phyloP scores from a whole-genome alignment of 2,113 vertebrate genomes.

The Trematocara macrostoma region DNA sequence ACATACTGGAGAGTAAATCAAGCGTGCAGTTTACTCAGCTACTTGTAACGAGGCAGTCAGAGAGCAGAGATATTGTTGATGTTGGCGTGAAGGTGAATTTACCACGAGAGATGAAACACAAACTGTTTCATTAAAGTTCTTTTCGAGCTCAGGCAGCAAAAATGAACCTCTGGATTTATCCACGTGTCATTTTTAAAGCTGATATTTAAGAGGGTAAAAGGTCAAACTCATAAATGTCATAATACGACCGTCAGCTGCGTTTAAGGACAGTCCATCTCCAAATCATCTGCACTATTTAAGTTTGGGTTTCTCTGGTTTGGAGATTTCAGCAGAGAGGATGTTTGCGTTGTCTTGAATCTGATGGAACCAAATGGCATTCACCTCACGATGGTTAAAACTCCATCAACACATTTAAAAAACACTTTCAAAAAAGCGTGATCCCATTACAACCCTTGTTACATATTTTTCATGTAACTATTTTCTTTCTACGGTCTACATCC shows the following conservation, averaged over 20 bases:
- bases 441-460: neutral
- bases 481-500: neutral
- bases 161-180: neutral
- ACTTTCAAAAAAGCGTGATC: accelerated
- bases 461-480: neutral
- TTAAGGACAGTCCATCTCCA: neutral
- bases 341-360: neutral
- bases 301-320: neutral
- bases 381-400: neutral
- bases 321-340: neutral
- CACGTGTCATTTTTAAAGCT: neutral
- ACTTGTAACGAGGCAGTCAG: neutral
- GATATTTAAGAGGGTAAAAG: neutral
- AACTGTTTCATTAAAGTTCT: neutral
- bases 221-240: neutral
- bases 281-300: neutral
- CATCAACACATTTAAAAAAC: neutral
- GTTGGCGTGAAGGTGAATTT: slow-evolving; percentile 3
- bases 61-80: neutral
- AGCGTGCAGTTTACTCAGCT: neutral
- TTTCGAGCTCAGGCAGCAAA: neutral
- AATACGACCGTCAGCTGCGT: neutral
- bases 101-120: slow-evolving; percentile 8
- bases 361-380: accelerated
- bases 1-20: neutral